These are phyloP conservation scores for Plebejus argus DNA, from an alignment of 2,888 invertebrate genomes.

Conservation along the genomic window DNA sequence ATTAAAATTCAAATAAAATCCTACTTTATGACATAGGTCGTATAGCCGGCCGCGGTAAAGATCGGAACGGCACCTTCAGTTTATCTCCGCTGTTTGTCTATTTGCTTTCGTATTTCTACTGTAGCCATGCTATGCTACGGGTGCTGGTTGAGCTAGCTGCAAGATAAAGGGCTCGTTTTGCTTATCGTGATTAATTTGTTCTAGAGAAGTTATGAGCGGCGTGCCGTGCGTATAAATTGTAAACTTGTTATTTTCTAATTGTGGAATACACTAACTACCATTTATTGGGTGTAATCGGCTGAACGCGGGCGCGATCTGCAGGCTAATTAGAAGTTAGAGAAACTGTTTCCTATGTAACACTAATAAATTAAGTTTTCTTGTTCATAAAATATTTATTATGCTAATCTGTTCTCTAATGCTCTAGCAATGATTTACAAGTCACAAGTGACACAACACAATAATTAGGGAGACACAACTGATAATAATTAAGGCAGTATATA, in stretches of 20 bases:
- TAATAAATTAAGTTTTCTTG: not conserved
- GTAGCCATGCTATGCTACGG: no score
- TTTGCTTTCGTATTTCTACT: no score
- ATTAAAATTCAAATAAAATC: no score
- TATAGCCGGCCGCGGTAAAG: no score
- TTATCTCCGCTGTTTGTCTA: no score
- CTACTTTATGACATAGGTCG: no score
- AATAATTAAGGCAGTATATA: no score
- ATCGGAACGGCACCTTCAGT: no score
- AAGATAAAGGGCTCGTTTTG: slow-evolving; percentile 6
- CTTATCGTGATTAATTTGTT: slow-evolving; percentile 22
- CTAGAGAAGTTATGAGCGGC: slow-evolving; percentile 14
- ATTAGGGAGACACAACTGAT: no score
- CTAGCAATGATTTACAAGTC: no score
- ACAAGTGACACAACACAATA: no score
- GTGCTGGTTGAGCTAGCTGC: slow-evolving; percentile 1
- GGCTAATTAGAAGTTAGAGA: not conserved
- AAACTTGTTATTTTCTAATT: slow-evolving; percentile 9
- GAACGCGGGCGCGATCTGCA: not conserved
- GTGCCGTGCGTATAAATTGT: not conserved
- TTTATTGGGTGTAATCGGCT: not conserved
- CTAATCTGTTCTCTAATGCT: not conserved
- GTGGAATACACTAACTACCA: slow-evolving; percentile 1
- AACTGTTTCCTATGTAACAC: not conserved
- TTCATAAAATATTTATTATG: not conserved